phyloP scores from a whole-genome alignment of 2,797 vertebrate species.

The Acrocephalus scirpaceus region DNA sequence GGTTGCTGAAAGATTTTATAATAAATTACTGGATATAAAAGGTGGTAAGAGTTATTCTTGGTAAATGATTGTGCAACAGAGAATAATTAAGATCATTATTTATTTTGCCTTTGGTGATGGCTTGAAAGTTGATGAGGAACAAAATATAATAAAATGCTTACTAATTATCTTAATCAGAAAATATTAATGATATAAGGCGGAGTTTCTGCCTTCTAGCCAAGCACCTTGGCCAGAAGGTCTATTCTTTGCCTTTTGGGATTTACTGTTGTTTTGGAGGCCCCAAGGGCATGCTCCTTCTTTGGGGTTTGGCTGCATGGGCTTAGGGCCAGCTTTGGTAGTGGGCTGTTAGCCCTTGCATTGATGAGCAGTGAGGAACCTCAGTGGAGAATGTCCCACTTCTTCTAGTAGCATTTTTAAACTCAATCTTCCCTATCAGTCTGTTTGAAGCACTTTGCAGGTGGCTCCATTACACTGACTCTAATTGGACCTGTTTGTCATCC shows the following conservation, averaged over 20 bases:
- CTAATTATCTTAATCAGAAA: background rate
- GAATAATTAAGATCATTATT: constrained; percentile 1
- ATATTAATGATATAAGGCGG: background rate
- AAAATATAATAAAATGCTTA: background rate
- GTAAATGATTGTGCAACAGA: background rate
- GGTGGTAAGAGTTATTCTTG: background rate
- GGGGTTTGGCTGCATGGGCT: accelerated
- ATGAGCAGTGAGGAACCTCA: background rate
- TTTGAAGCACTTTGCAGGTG: background rate
- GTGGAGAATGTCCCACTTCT: background rate
- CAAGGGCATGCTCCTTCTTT: accelerated
- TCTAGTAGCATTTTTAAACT: background rate
- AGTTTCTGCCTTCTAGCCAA: background rate
- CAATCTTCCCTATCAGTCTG: accelerated
- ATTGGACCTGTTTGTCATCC: accelerated
- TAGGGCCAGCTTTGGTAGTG: background rate
- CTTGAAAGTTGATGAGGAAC: background rate
- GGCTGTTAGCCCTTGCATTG: background rate
- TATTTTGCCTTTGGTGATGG: background rate
- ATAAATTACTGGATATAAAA: background rate
- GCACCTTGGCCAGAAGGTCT: background rate
- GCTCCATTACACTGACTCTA: background rate
- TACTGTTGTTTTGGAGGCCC: background rate
- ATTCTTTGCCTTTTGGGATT: background rate
- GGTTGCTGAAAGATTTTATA: background rate